Evolutionary conservation across 1,140 invertebrate genomes (phyloP).

Genomic region (Popillia japonica): DNA sequence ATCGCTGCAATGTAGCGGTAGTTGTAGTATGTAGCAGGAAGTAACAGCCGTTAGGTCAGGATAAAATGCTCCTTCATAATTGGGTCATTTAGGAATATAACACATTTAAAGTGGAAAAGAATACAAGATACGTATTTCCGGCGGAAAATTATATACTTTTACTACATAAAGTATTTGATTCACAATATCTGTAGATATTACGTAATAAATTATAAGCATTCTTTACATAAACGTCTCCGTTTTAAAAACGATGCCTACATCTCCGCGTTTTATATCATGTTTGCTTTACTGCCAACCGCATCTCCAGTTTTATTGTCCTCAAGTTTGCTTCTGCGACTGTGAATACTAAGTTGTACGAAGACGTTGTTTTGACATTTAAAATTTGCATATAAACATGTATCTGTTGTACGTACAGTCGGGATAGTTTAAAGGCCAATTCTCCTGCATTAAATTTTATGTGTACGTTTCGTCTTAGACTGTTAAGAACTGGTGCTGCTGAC

Average conservation of each 20-base stretch:
- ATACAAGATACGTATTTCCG: too few relatives aligned
- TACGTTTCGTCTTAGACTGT: constrained; percentile 5
- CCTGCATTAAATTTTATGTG: background rate
- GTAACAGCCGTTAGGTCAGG: too few relatives aligned
- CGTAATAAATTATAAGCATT: too few relatives aligned
- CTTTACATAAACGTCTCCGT: too few relatives aligned
- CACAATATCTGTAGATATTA: too few relatives aligned
- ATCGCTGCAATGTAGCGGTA: background rate
- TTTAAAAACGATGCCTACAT: too few relatives aligned
- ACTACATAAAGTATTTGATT: too few relatives aligned
- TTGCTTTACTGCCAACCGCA: background rate
- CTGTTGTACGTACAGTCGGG: background rate
- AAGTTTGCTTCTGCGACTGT: background rate
- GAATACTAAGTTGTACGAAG: background rate
- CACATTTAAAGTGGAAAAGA: too few relatives aligned
- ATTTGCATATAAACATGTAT: background rate
- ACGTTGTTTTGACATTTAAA: constrained; percentile 19
- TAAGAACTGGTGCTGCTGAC: constrained; percentile 9
- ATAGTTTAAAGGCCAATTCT: constrained; percentile 5
- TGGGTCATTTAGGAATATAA: too few relatives aligned
- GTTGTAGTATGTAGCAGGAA: too few relatives aligned
- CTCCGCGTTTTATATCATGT: background rate
- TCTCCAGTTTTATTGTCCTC: background rate
- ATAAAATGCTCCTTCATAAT: too few relatives aligned
- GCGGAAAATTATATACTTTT: too few relatives aligned